phyloP scores from a whole-genome alignment of 2,113 vertebrate species.

The Carettochelys insculpta region DNA sequence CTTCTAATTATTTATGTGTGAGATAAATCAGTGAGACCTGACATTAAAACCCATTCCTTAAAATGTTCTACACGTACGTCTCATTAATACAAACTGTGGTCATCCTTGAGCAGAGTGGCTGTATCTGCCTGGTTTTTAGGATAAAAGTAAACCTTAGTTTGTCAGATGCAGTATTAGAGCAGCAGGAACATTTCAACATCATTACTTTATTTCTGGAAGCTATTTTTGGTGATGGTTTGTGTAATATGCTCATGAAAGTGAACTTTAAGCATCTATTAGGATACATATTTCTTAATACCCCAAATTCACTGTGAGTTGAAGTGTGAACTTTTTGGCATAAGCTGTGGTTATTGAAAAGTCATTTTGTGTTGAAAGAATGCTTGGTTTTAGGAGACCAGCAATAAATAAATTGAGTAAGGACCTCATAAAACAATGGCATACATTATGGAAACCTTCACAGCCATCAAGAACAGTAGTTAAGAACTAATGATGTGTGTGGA shows the following conservation, averaged over 20 bases:
- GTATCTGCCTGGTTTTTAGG: not conserved
- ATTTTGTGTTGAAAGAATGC: not conserved
- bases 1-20: not conserved
- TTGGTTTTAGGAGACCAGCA: not conserved
- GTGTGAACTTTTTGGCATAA: not conserved
- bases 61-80: not conserved
- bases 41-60: not conserved
- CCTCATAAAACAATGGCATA: not conserved
- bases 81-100: not conserved
- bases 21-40: not conserved
- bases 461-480: not conserved
- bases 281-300: not conserved
- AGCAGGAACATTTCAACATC: not conserved
- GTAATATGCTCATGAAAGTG: not conserved
- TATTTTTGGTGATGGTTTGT: not conserved
- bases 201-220: not conserved
- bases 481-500: too few relatives aligned
- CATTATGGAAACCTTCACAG: not conserved
- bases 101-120: not conserved
- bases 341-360: not conserved
- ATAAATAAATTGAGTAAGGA: not conserved
- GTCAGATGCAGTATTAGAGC: not conserved
- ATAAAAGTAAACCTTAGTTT: not conserved
- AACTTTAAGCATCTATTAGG: not conserved
- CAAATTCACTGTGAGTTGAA: not conserved